Evolutionary conservation across 2,797 vertebrate species (phyloP).

Genomic region (Leuciscus waleckii): DNA sequence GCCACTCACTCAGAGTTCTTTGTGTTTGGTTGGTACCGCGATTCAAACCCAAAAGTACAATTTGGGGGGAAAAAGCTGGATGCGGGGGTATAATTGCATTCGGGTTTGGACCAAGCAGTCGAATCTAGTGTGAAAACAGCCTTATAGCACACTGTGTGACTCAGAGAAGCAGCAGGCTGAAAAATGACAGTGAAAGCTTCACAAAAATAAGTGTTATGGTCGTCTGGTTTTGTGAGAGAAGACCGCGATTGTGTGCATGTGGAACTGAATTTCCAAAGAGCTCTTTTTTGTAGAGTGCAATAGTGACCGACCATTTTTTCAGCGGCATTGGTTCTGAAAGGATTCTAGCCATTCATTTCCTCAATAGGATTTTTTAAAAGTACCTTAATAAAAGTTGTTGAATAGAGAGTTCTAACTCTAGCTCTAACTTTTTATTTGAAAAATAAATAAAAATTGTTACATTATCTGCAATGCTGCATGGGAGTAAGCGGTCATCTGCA

Average conservation of each 20-base stretch:
- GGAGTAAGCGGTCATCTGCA: neutral
- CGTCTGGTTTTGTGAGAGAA: conserved; percentile 18
- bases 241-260: neutral
- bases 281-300: neutral
- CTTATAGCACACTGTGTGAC: conserved; percentile 7
- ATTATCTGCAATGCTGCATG: neutral
- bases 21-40: neutral
- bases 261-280: conserved; percentile 2
- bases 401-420: neutral
- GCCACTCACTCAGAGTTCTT: conserved; percentile 30
- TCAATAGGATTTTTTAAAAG: neutral
- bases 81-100: neutral
- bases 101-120: conserved; percentile 4
- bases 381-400: neutral
- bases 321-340: conserved; percentile 7
- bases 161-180: conserved; percentile 43
- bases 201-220: conserved; percentile 29
- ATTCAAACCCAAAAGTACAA: conserved; percentile 1
- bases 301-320: neutral
- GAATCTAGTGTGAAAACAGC: conserved; percentile 10
- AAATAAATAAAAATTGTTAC: too few relatives aligned
- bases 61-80: neutral
- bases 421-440: neutral
- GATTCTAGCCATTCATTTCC: conserved; percentile 3
- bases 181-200: conserved; percentile 36